Conservation (phyloP, 2,888 invertebrate species). For the Lithosia quadra region DNA sequence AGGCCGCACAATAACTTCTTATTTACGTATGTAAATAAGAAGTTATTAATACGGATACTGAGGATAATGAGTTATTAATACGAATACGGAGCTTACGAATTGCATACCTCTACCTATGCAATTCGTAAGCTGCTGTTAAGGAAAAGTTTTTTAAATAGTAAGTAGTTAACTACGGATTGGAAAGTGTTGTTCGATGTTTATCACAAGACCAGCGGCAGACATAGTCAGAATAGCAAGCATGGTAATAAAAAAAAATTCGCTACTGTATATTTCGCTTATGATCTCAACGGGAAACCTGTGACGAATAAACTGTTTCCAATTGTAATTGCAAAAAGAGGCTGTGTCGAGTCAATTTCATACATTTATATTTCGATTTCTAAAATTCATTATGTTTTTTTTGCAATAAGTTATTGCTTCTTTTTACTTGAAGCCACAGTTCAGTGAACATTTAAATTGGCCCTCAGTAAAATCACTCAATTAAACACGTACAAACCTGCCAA, state of each 20-base stretch:
- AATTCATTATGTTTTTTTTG: conserved; percentile 16
- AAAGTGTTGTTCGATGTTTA: background rate
- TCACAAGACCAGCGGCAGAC: background rate
- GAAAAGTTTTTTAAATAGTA: background rate
- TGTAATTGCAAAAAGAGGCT: conserved; percentile 5
- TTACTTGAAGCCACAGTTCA: conserved; percentile 15
- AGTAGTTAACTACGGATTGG: background rate
- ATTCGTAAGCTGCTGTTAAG: no score
- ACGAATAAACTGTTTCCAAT: conserved; percentile 9
- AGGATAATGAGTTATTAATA: no score
- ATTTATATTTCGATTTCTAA: conserved; percentile 13
- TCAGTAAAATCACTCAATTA: conserved; percentile 15
- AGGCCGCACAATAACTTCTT: no score
- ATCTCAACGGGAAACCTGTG: conserved; percentile 1
- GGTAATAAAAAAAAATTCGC: background rate
- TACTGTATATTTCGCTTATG: background rate
- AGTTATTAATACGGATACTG: no score
- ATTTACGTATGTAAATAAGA: no score
- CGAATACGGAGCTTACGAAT: no score
- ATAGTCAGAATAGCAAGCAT: background rate
- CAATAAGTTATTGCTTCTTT: conserved; percentile 9
- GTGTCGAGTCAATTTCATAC: conserved; percentile 19
- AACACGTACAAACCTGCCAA: conserved; percentile 5
- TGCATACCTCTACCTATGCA: no score
- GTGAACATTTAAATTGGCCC: conserved; percentile 8